Evolutionary conservation across 2,113 vertebrate species (phyloP).

Genomic region (Psittacus erithacus): DNA sequence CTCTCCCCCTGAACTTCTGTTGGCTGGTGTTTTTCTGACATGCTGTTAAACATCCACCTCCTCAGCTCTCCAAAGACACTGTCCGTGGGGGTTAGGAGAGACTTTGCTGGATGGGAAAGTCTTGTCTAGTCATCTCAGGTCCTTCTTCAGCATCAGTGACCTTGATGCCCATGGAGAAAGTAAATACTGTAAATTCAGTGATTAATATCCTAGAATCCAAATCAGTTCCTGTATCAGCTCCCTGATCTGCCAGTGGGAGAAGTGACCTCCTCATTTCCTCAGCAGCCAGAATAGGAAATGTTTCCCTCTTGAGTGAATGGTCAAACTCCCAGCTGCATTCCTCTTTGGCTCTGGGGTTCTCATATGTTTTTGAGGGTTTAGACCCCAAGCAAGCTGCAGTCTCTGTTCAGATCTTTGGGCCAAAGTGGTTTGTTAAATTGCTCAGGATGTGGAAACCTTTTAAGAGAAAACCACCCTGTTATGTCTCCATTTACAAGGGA

Average conservation of each 20-base stretch:
- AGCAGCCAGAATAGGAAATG: not conserved
- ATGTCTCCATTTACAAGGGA: not conserved
- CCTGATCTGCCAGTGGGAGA: not conserved
- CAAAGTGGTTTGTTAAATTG: not conserved
- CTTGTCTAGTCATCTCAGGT: not conserved
- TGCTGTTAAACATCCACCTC: not conserved
- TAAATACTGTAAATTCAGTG: not conserved
- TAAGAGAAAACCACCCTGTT: not conserved
- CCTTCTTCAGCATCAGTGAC: not conserved
- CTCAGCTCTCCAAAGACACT: not conserved
- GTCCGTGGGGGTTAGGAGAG: not conserved
- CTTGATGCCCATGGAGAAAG: not conserved
- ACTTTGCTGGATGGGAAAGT: not conserved
- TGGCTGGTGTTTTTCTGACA: not conserved
- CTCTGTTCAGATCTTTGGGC: not conserved
- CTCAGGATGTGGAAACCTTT: not conserved
- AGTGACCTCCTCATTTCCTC: fast-evolving
- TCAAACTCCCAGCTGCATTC: not conserved
- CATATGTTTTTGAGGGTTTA: not conserved
- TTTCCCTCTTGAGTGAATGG: not conserved
- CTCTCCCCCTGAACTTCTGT: not conserved
- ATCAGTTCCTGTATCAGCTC: not conserved
- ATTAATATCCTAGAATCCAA: not conserved
- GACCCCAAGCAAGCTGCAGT: not conserved
- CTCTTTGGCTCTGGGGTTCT: not conserved